Evolutionary conservation across 2,797 vertebrate species (phyloP), one percentile per base, ranked within the genome.

Genomic region (Amazonetta brasiliensis): DNA sequence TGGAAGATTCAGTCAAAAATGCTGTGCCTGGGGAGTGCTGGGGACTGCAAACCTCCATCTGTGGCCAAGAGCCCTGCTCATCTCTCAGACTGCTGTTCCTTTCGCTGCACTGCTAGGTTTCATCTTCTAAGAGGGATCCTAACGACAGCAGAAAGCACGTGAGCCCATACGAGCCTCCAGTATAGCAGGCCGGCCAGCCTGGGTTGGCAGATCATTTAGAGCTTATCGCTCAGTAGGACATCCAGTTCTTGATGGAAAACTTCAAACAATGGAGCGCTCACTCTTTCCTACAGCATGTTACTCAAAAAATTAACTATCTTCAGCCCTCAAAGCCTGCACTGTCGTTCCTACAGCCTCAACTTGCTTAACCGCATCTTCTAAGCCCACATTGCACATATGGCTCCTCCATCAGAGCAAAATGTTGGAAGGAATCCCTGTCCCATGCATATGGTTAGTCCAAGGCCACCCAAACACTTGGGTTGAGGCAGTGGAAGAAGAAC

Each of bases 371-470:
- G 68, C 60, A 35, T 33, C 48, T 78, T 86, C 28, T 23, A 52
- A 62, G 72, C 0, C 0, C 7, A 6, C 21, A 35, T 31, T 60
- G 43, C 41, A 62, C 54, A 22, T 28, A 56, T 21, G n/a, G 25
- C n/a, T 68, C 33, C 17, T 86, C 59, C 35, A 33, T 44, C 37
- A 54, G 30, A 35, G 28, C 28, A 37, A 30, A 9, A 79, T 39
- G 30, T 18, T 5, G 39, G 46, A 37, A 33, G 55, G 11, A 54
- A 28, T 54, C 31, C 52, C 30, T 20, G 76, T 30, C 17, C 19
- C 44, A 31, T 3, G 9, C 7, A 1, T 13, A 37, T 0, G 0
- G 14, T 44, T 72, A 76, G 44, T 12, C 25, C 66, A 62, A 31
- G 71, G 31, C 46, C 67, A 28, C 55, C 23, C 60, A 46, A 44